Evolutionary conservation across 2,797 vertebrate species (phyloP).

Genomic region (Chelidonichthys spinosus): DNA sequence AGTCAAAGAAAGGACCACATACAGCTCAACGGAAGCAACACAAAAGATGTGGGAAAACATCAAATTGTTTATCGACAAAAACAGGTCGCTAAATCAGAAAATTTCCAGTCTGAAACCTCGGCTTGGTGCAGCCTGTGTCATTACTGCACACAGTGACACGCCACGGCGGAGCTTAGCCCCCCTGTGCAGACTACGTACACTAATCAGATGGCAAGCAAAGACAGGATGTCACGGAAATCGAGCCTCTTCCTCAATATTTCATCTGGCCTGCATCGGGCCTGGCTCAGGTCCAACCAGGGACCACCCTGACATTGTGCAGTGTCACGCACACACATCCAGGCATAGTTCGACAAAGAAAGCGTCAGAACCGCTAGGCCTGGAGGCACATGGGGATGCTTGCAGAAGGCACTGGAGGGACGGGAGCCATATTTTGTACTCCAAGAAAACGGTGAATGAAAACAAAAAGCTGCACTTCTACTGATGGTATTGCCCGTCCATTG

Average conservation of each 20-base stretch:
- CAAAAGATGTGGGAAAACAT: slow-evolving; percentile 52
- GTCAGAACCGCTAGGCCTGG: slow-evolving; percentile 14
- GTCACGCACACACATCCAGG: slow-evolving; percentile 67
- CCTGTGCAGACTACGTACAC: slow-evolving; percentile 21
- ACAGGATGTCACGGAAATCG: slow-evolving; percentile 76
- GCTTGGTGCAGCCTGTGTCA: slow-evolving; percentile 52
- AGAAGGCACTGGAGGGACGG: slow-evolving; percentile 6
- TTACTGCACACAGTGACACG: slow-evolving; percentile 21
- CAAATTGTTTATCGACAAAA: slow-evolving; percentile 63
- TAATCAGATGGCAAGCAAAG: slow-evolving; percentile 70
- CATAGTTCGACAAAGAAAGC: slow-evolving; percentile 46
- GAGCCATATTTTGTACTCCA: not conserved
- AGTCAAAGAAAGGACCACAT: slow-evolving; percentile 60
- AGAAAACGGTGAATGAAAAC: not conserved
- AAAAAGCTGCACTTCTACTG: slow-evolving; percentile 1
- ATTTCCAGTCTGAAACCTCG: slow-evolving; percentile 52
- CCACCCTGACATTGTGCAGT: slow-evolving; percentile 75
- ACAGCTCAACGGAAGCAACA: slow-evolving; percentile 49
- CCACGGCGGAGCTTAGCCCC: slow-evolving; percentile 21
- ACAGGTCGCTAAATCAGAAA: slow-evolving; percentile 50
- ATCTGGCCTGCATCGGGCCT: slow-evolving; percentile 81
- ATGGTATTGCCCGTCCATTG: slow-evolving; percentile 9
- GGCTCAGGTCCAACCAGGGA: slow-evolving; percentile 70
- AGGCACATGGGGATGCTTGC: not conserved
- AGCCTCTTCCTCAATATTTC: slow-evolving; percentile 78